phyloP scores from a whole-genome alignment of 2,113 vertebrate genomes.

The Gnathonemus longibarbis region DNA sequence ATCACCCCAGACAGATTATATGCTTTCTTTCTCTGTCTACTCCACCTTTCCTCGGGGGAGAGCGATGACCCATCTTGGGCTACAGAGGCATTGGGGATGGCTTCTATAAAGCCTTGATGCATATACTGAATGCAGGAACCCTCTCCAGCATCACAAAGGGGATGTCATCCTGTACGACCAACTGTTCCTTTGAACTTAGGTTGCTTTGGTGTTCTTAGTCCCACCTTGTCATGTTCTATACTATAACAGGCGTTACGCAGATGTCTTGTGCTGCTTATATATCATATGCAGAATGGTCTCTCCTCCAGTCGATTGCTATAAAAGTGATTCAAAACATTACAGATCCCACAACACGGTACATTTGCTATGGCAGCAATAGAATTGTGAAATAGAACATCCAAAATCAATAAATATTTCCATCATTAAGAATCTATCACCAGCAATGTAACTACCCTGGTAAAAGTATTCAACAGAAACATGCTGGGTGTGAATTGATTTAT shows the following conservation, averaged over 20 bases:
- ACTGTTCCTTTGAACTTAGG: background rate
- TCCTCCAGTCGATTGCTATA: background rate
- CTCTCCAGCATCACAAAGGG: background rate
- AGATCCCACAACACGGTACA: background rate
- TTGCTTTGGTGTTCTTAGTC: background rate
- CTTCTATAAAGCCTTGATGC: constrained; percentile 11
- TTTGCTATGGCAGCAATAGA: background rate
- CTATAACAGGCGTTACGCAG: background rate
- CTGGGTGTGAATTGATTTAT: background rate
- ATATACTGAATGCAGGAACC: background rate
- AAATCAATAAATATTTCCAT: background rate
- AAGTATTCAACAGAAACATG: background rate
- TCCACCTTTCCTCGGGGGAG: background rate
- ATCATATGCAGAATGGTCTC: background rate
- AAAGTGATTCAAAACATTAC: background rate
- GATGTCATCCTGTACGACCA: constrained; percentile 13
- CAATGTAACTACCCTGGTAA: background rate
- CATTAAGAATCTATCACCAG: background rate
- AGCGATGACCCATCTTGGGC: background rate
- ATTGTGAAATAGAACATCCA: background rate
- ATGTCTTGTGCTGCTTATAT: background rate
- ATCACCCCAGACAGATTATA: background rate
- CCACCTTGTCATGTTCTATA: background rate
- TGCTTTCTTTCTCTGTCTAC: background rate
- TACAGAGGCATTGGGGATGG: background rate